Conservation (phyloP, 2,113 vertebrate species). For the Oncorhynchus gorbuscha region DNA sequence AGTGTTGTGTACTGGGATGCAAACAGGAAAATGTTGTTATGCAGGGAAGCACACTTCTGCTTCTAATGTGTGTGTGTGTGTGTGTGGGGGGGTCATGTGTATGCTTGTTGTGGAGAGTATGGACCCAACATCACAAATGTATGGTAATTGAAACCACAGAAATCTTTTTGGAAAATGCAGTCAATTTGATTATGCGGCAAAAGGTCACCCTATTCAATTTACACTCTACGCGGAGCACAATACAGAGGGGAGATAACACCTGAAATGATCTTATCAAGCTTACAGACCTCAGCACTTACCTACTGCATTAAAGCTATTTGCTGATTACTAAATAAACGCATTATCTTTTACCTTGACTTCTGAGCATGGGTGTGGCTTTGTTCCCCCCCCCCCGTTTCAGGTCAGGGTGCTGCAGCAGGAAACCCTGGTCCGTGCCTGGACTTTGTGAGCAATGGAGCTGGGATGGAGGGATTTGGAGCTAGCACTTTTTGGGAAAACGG, state of each 20-base stretch:
- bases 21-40: constrained; percentile 52
- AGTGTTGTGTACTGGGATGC: constrained; percentile 42
- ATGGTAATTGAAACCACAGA: constrained; percentile 83
- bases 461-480: constrained; percentile 26
- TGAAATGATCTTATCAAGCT: constrained; percentile 83
- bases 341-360: constrained; percentile 76
- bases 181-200: constrained; percentile 82
- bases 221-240: constrained; percentile 74
- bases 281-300: constrained; percentile 75
- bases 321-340: constrained; percentile 84
- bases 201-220: constrained; percentile 90
- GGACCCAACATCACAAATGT: constrained; percentile 74
- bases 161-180: constrained; percentile 83
- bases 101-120: neutral
- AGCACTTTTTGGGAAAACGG: no score
- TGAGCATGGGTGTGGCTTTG: constrained; percentile 20
- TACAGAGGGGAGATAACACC: constrained; percentile 76
- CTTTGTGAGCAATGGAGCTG: constrained; percentile 37
- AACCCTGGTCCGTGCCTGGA: constrained; percentile 59
- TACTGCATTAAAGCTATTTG: constrained; percentile 79
- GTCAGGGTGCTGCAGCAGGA: constrained; percentile 27
- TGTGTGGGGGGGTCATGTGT: neutral
- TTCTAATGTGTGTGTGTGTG: no score
- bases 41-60: constrained; percentile 40
- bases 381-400: constrained; percentile 13